These are phyloP conservation scores for human DNA, from an alignment of 2,113 vertebrate species.

Conservation along the genomic window GRCh38 chr17:34235501-34236000, in stretches of 20 bases:
- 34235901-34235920: not conserved
- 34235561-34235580: not conserved
- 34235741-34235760: not conserved
- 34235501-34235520: not conserved
- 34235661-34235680: not conserved
- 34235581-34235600: slow-evolving; percentile 25
- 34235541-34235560: not conserved
- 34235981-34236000: not conserved
- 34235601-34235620: not conserved
- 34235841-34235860: not conserved
- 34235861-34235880: not conserved
- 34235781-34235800: not conserved
- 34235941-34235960: not conserved
- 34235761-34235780: not conserved
- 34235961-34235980: too few species aligned
- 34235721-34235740: not conserved
- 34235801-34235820: not conserved
- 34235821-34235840: accelerated
- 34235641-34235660: not conserved
- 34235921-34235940: too few species aligned
- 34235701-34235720: not conserved
- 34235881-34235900: not conserved
- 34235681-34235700: not conserved
- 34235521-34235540: not conserved
- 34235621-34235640: not conserved